Conservation (phyloP, 2,888 invertebrate species). For the Chaetogeoica ovagalla region DNA sequence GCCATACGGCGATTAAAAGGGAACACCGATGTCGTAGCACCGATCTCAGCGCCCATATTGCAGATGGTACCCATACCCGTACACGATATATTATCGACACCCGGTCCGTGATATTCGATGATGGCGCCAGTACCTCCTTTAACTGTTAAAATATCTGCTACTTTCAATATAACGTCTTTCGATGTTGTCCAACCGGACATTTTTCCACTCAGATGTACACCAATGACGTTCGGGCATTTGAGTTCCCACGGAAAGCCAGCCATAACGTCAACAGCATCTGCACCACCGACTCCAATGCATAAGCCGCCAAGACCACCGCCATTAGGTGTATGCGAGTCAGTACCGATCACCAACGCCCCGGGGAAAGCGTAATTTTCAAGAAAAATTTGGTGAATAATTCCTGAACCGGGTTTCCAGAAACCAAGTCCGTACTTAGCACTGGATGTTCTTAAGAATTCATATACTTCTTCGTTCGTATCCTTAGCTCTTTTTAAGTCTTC, state of each 20-base stretch:
- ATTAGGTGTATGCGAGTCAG: too few species aligned
- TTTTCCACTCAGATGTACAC: slow-evolving; percentile 88
- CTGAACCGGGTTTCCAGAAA: slow-evolving; percentile 99
- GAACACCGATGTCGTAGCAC: too few species aligned
- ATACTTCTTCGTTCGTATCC: slow-evolving; percentile 87
- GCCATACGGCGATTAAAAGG: too few species aligned
- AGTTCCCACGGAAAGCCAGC: too few species aligned
- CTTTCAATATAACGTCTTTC: slow-evolving; percentile 95
- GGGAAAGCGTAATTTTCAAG: too few species aligned
- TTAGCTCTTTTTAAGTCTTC: slow-evolving; percentile 93
- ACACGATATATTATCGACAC: slow-evolving; percentile 97
- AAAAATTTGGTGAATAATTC: slow-evolving; percentile 87
- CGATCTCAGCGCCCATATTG: too few species aligned
- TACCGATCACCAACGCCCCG: too few species aligned
- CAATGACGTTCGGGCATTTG: too few species aligned
- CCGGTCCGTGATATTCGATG: slow-evolving; percentile 96
- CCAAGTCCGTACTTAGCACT: slow-evolving; percentile 98
- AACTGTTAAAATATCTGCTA: slow-evolving; percentile 60
- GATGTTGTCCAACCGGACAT: slow-evolving; percentile 97
- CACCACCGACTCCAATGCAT: too few species aligned
- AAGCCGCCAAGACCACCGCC: too few species aligned
- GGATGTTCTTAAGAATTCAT: slow-evolving; percentile 89
- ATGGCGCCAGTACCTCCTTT: slow-evolving; percentile 99
- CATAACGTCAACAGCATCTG: too few species aligned
- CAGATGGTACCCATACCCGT: too few species aligned